phyloP scores from a whole-genome alignment of 2,797 vertebrate species.

The Cichlasoma orientale region DNA sequence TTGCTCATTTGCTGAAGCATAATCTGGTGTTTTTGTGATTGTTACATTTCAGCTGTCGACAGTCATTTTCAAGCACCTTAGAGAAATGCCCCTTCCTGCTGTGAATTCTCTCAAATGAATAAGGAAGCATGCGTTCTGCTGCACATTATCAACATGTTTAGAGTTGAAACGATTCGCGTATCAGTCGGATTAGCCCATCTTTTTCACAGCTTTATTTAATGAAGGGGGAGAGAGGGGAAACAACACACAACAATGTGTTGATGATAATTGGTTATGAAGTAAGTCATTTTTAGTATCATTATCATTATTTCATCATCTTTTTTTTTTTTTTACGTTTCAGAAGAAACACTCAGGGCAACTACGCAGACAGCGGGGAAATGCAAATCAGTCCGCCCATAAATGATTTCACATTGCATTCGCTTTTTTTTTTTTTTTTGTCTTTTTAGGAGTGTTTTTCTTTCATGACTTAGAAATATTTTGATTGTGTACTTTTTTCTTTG shows the following conservation, averaged over 20 bases:
- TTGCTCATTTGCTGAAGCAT: conserved; percentile 24
- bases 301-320: not conserved
- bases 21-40: not conserved
- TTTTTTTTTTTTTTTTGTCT: not conserved
- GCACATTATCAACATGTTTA: not conserved
- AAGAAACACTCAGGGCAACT: not conserved
- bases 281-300: not conserved
- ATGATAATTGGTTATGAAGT: not conserved
- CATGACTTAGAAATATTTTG: not conserved
- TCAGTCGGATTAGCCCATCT: not conserved
- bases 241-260: not conserved
- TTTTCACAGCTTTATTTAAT: not conserved
- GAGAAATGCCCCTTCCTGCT: not conserved
- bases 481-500: not conserved
- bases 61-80: not conserved
- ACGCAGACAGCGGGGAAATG: not conserved
- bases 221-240: not conserved
- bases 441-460: not conserved
- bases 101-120: not conserved
- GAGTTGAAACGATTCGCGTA: not conserved
- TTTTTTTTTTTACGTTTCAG: not conserved
- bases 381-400: not conserved
- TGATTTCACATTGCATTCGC: not conserved
- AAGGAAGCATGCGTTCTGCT: not conserved
- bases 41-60: not conserved